phyloP scores from a whole-genome alignment of 2,113 vertebrate species.

The Hiodon tergisus region DNA sequence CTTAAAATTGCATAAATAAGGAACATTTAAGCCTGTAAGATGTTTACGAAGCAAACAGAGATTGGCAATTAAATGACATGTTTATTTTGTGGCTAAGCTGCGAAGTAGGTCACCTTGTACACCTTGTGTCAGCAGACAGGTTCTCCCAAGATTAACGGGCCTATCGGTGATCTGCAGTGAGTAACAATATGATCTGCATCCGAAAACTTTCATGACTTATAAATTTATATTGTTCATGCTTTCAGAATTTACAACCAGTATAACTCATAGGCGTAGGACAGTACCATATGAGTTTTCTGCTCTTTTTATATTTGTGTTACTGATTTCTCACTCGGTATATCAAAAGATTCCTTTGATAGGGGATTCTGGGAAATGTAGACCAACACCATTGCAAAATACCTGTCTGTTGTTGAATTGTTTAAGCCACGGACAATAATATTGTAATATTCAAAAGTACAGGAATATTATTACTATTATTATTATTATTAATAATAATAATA shows the following conservation, averaged over 20 bases:
- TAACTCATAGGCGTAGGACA: conserved; percentile 52
- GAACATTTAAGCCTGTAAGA: no score
- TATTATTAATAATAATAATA: neutral
- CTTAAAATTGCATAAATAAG: no score
- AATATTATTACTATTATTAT: neutral
- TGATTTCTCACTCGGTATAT: conserved; percentile 50
- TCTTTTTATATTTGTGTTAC: conserved; percentile 44
- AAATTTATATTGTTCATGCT: conserved; percentile 54
- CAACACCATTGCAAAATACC: conserved; percentile 29
- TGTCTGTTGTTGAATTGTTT: neutral
- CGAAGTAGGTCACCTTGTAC: conserved; percentile 7
- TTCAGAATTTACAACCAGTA: conserved; percentile 57
- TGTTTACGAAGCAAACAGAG: no score
- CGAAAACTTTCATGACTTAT: conserved; percentile 56
- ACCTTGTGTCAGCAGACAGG: conserved; percentile 21
- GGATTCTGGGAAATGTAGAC: conserved; percentile 46
- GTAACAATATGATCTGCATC: conserved; percentile 59
- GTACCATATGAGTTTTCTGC: conserved; percentile 48
- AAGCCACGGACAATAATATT: neutral
- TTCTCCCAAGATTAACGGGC: conserved; percentile 30
- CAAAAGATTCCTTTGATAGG: conserved; percentile 52
- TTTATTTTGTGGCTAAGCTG: neutral
- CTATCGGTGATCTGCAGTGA: conserved; percentile 37
- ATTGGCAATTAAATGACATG: no score
- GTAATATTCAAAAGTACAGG: neutral